Evolutionary conservation across 2,888 invertebrate species (phyloP).

Genomic region (Drosophila siamana): DNA sequence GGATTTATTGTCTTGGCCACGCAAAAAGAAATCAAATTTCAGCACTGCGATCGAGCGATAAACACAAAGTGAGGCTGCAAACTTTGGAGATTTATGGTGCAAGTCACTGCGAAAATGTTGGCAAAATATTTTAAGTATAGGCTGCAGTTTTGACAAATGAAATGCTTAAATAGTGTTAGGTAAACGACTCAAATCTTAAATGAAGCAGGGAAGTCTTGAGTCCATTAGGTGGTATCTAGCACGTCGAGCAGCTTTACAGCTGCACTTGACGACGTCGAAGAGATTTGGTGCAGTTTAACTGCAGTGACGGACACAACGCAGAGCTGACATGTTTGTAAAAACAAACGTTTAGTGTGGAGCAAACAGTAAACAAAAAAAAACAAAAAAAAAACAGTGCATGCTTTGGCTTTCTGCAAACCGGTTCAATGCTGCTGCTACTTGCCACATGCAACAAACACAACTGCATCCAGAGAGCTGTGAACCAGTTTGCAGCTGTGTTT

Average conservation of each 20-base stretch:
- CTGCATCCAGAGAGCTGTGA: slow-evolving; percentile 30
- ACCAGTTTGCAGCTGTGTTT: slow-evolving; percentile 75
- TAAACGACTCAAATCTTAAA: no score
- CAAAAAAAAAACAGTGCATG: slow-evolving; percentile 23
- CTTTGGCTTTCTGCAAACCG: slow-evolving; percentile 46
- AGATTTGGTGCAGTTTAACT: slow-evolving; percentile 20
- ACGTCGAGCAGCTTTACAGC: not conserved
- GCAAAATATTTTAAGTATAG: not conserved
- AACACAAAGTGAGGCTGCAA: not conserved
- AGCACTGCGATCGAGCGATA: not conserved
- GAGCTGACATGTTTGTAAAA: slow-evolving; percentile 26
- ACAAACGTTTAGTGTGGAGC: slow-evolving; percentile 72
- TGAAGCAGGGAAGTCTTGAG: not conserved
- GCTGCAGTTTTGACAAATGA: not conserved
- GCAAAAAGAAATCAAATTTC: not conserved
- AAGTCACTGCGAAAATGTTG: not conserved
- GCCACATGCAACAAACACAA: slow-evolving; percentile 5
- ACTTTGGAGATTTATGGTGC: not conserved
- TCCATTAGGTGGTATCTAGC: not conserved
- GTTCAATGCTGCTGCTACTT: slow-evolving; percentile 50
- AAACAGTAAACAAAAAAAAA: slow-evolving; percentile 41
- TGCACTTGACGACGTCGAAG: slow-evolving; percentile 6
- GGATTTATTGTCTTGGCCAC: not conserved
- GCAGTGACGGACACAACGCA: slow-evolving; percentile 14
- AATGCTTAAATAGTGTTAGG: no score